These are phyloP conservation scores for Zoanthus sociatus DNA, from an alignment of 92 coral and sea anemone genomes.

Conservation along the genomic window DNA sequence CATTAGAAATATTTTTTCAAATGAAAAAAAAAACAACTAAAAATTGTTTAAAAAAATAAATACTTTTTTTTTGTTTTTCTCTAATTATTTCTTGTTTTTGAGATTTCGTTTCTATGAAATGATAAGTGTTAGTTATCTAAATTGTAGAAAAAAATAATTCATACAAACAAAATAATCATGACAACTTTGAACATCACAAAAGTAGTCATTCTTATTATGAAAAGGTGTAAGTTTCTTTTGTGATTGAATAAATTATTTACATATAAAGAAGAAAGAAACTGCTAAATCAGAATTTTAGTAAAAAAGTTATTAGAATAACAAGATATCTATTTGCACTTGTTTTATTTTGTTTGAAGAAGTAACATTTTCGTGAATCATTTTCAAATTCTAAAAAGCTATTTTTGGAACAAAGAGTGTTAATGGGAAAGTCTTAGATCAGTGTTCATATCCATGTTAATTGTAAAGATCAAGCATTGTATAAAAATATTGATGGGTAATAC, in stretches of 20 bases:
- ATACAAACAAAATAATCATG: background rate
- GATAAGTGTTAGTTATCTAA: background rate
- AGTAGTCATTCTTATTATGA: background rate
- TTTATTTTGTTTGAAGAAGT: background rate
- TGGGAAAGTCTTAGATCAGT: slow-evolving; percentile 53
- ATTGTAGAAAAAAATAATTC: background rate
- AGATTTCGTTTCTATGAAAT: background rate
- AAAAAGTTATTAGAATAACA: background rate
- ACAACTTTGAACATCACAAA: slow-evolving; percentile 13
- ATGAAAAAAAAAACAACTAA: background rate
- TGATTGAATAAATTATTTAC: slow-evolving; percentile 16
- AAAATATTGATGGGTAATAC: slow-evolving; percentile 86
- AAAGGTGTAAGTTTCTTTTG: slow-evolving; percentile 13
- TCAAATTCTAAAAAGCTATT: background rate
- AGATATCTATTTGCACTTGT: background rate
- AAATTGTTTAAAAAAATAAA: background rate
- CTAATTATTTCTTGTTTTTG: background rate
- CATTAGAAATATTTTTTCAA: background rate
- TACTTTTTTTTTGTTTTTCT: background rate
- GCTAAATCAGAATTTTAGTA: background rate
- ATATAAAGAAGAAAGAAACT: background rate
- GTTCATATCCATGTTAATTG: slow-evolving; percentile 75
- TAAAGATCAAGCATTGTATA: slow-evolving; percentile 84
- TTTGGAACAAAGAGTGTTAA: background rate
- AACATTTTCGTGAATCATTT: slow-evolving; percentile 7